Evolutionary conservation across 2,113 vertebrate genomes (phyloP).

Genomic region (Mustela lutreola): DNA sequence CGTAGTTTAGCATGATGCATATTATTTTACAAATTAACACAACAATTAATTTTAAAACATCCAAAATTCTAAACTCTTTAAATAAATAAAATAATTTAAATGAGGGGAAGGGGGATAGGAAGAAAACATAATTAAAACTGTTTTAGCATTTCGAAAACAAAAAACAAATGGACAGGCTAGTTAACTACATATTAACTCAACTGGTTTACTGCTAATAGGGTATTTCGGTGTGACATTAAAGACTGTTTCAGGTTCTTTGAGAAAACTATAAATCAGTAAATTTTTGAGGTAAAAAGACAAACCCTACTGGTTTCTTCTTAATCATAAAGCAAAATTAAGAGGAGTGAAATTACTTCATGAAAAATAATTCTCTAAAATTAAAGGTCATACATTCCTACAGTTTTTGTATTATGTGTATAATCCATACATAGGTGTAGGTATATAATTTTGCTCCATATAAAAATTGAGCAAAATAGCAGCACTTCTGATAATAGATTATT

Average conservation of each 20-base stretch:
- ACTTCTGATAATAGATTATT: conserved; percentile 10
- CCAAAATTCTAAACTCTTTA: conserved; percentile 14
- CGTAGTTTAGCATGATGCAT: not conserved
- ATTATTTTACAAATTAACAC: conserved; percentile 24
- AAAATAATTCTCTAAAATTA: conserved; percentile 54
- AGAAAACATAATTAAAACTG: conserved; percentile 29
- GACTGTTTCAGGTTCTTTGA: not conserved
- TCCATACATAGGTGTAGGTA: not conserved
- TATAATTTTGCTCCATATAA: not conserved
- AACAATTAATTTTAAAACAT: conserved; percentile 44
- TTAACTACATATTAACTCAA: conserved; percentile 24
- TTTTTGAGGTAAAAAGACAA: conserved; percentile 19
- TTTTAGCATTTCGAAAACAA: conserved; percentile 34
- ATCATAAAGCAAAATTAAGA: conserved; percentile 49
- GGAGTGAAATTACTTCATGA: not conserved
- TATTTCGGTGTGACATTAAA: not conserved
- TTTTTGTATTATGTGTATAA: not conserved
- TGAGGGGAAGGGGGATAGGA: not conserved
- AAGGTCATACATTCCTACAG: not conserved
- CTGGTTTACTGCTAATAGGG: not conserved
- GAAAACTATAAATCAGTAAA: conserved; percentile 13
- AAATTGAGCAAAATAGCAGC: not conserved
- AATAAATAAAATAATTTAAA: conserved; percentile 35
- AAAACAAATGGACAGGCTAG: conserved; percentile 25
- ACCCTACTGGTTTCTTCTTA: not conserved